Percentiles rank a stretch among this genome's conserved stretches.
Conservation (phyloP, 1,140 invertebrate genomes). For the Anastatus disparis region DNA sequence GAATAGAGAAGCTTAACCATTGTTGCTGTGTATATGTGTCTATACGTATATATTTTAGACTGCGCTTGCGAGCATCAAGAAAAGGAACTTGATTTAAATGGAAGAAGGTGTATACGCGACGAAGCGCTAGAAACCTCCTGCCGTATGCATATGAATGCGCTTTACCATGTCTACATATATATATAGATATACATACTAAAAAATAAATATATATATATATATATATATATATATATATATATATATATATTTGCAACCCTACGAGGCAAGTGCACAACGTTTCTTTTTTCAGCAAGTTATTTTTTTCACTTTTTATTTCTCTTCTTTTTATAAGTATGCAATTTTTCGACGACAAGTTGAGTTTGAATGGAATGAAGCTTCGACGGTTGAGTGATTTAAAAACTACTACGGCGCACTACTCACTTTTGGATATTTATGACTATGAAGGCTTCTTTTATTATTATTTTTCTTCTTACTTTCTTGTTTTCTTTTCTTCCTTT, state of each 20-base stretch:
- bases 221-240: too few relatives aligned
- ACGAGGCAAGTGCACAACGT: not conserved
- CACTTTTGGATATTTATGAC: conserved; percentile 28
- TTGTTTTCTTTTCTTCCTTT: not conserved
- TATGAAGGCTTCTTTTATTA: not conserved
- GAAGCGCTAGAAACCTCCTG: conserved; percentile 29
- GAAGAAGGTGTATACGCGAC: not conserved
- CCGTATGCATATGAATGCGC: conserved; percentile 31
- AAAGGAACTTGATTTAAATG: conserved; percentile 37
- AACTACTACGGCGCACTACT: not conserved
- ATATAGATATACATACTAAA: too few relatives aligned
- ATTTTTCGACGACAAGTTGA: not conserved
- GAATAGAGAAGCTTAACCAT: conserved; percentile 33
- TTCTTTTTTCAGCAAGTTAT: too few relatives aligned
- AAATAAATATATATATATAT: too few relatives aligned
- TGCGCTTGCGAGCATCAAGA: too few relatives aligned
- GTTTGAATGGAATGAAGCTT: not conserved
- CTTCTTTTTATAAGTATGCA: not conserved
- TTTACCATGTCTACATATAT: too few relatives aligned
- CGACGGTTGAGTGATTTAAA: conserved; percentile 35
- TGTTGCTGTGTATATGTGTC: too few relatives aligned
- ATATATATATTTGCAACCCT: conserved; percentile 9
- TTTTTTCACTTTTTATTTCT: not conserved
- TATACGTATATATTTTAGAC: too few relatives aligned
- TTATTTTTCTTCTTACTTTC: not conserved